phyloP scores from a whole-genome alignment of 2,113 vertebrate genomes.

The Hyla sarda region DNA sequence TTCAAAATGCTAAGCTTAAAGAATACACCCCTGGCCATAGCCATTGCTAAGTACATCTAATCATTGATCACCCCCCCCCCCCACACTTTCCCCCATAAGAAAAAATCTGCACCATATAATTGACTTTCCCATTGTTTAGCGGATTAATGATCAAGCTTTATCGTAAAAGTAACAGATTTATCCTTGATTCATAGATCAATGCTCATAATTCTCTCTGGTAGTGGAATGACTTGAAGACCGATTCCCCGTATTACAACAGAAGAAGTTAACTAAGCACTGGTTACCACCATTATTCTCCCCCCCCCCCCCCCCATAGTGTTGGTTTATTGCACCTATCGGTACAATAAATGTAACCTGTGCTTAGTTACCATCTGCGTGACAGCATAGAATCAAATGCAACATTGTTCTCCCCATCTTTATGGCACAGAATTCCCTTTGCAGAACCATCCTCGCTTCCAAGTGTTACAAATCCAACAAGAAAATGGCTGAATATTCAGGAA shows the following conservation, averaged over 20 bases:
- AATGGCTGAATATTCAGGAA: conserved; percentile 11
- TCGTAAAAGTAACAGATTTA: not conserved
- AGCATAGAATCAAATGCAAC: conserved; percentile 29
- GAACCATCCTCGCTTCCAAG: conserved; percentile 52
- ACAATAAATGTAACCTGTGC: not conserved
- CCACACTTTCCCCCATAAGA: not conserved
- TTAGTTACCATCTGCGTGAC: conserved; percentile 29
- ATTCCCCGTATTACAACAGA: not conserved
- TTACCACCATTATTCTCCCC: not conserved
- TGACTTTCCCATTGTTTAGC: not conserved
- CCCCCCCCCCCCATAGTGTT: not conserved
- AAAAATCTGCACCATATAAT: conserved; percentile 10
- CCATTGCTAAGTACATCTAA: not conserved
- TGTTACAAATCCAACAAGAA: conserved; percentile 3
- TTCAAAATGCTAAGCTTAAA: conserved; percentile 1
- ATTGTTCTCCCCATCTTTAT: conserved; percentile 27
- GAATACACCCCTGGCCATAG: not conserved
- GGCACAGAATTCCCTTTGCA: conserved; percentile 59
- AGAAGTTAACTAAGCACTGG: conserved; percentile 13
- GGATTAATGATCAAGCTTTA: not conserved
- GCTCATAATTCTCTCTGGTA: conserved; percentile 46
- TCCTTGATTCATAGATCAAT: not conserved
- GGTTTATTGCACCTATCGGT: not conserved
- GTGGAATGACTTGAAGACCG: conserved; percentile 35
- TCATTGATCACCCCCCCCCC: not conserved